These are phyloP conservation scores for Hydractinia echinata DNA, from an alignment of 30 jellyfish, hydroid and myxozoan genomes.

Conservation along the genomic window DNA sequence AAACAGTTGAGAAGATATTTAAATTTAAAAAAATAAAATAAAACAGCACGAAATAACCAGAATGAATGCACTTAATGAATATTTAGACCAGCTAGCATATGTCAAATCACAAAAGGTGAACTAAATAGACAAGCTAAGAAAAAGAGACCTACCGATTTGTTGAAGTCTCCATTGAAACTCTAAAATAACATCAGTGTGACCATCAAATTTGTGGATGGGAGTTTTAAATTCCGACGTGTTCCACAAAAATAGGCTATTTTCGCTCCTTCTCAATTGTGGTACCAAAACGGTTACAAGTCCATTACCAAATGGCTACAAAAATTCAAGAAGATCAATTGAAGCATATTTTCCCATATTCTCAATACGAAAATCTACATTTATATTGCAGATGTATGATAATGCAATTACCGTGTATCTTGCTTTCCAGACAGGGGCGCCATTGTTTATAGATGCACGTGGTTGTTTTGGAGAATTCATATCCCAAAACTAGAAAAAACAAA, in stretches of 20 bases:
- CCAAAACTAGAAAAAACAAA: slow-evolving; percentile 72
- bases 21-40: too few relatives aligned
- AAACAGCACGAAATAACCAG: too few relatives aligned
- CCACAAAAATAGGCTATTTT: slow-evolving; percentile 80
- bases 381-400: neutral
- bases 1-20: too few relatives aligned
- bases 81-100: neutral
- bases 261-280: slow-evolving; percentile 80
- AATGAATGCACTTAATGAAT: neutral
- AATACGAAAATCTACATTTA: neutral
- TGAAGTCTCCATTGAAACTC: slow-evolving; percentile 93
- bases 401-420: slow-evolving; percentile 84
- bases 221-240: slow-evolving; percentile 54
- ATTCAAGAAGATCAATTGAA: neutral
- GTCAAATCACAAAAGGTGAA: neutral
- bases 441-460: slow-evolving; percentile 61
- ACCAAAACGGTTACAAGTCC: slow-evolving; percentile 89
- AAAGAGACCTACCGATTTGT: slow-evolving; percentile 36
- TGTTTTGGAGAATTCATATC: slow-evolving; percentile 79
- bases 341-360: neutral
- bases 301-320: slow-evolving; percentile 91
- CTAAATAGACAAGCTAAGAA: neutral
- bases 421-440: slow-evolving; percentile 98
- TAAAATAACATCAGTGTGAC: slow-evolving; percentile 86
- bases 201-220: slow-evolving; percentile 81